Evolutionary conservation across 2,113 vertebrate genomes (phyloP), one percentile per base, ranked within the genome.

Genomic region (Poeciliopsis occidentalis): DNA sequence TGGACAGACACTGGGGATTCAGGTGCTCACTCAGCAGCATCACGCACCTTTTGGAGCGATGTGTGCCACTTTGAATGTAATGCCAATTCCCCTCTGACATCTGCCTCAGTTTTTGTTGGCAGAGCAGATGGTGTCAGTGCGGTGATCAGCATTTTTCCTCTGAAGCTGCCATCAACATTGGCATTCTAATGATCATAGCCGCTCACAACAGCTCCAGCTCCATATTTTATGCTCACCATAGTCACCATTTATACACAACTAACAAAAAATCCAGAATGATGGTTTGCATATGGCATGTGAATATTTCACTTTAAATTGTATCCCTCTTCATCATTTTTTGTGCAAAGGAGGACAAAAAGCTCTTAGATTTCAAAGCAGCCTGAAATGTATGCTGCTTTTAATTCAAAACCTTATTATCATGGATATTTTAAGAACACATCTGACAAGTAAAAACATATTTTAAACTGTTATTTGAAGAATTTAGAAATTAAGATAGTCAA

Each of bases 21-120:
- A 76, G 85, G 79, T 75, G 86, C 84, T 78, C 62, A 63, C 81
- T 89, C 85, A 89, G 90, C 85, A 81, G 78, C 90, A 65, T 79
- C 67, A 7, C 51, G 80, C 83, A 66, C 83, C 76, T 84, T 61
- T 27, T 60, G 12, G 3, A 65, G 84, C 68, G 22, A 76, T 44
- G 64, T 71, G 63, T 61, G 29, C 71, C 81, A 78, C 85, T 77
- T 82, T 84, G 76, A 87, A 75, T 78, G 67, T 26, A 32, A 69
- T 30, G 83, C 70, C 79, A 65, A 74, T 84, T 86, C 78, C 69
- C 64, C 71, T 74, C 74, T 76, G 74, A 77, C 82, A 68, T 80
- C 75, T 73, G 31, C 78, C 39, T 67, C 62, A 17, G 64, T 71
- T 66, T 80, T 83, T 83, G 84, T 78, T 81, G 64, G 64, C 75